Conservation (phyloP, 2,113 vertebrate species). For the Muntiacus muntjak region DNA sequence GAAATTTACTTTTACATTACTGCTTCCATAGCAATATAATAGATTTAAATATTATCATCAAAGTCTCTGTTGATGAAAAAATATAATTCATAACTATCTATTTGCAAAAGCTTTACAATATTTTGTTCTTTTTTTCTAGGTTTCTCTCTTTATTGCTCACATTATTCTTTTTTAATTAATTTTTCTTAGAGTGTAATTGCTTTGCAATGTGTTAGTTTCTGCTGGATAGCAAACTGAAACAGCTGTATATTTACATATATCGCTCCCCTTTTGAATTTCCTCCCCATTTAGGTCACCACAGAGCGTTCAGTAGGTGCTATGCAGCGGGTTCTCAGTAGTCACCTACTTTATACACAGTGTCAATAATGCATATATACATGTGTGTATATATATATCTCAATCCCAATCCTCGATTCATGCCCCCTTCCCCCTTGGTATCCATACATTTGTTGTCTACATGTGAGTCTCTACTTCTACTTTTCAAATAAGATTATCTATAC, state of each 20-base stretch:
- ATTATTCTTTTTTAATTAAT: background rate
- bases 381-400: background rate
- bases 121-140: background rate
- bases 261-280: background rate
- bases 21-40: background rate
- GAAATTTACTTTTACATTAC: background rate
- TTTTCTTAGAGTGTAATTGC: background rate
- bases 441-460: background rate
- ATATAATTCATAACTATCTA: background rate
- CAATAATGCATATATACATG: background rate
- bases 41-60: background rate
- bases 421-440: background rate
- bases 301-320: background rate
- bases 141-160: background rate
- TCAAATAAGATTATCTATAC: background rate
- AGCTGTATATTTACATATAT: background rate
- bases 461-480: background rate
- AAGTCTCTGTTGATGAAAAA: background rate
- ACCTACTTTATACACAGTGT: background rate
- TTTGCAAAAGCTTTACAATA: background rate
- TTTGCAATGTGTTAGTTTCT: background rate
- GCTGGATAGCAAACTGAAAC: background rate
- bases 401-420: background rate
- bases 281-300: background rate
- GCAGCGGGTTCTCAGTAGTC: background rate